These are phyloP conservation scores for Helicoverpa armigera DNA, from an alignment of 1,140 invertebrate species.

Conservation along the genomic window DNA sequence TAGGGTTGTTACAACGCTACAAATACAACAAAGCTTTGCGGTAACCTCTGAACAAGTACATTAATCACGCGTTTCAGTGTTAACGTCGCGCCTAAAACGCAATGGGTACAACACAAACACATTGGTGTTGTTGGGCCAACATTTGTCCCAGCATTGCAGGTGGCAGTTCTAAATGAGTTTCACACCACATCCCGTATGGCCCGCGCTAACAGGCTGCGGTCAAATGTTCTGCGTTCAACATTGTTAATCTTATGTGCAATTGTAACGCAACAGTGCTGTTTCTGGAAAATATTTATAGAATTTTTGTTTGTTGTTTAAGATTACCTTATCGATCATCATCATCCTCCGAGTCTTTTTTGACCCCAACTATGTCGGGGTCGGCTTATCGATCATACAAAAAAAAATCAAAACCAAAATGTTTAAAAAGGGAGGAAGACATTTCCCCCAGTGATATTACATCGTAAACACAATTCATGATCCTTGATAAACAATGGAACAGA, in stretches of 20 bases:
- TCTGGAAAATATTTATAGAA: too few species aligned
- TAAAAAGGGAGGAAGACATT: background rate
- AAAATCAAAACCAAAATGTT: too few species aligned
- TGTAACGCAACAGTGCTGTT: too few species aligned
- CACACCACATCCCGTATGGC: background rate
- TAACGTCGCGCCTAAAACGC: constrained; percentile 10
- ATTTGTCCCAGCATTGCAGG: constrained; percentile 19
- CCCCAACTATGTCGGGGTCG: too few species aligned
- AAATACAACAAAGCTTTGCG: constrained; percentile 20
- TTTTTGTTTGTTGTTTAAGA: too few species aligned
- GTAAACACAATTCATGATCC: background rate
- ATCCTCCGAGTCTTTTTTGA: too few species aligned
- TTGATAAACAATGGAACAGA: constrained; percentile 19
- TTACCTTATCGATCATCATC: too few species aligned
- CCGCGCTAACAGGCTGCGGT: background rate
- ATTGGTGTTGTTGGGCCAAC: background rate
- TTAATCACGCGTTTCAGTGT: constrained; percentile 20
- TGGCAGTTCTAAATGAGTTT: constrained; percentile 37
- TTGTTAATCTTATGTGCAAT: background rate
- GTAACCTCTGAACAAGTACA: constrained; percentile 21
- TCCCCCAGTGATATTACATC: background rate
- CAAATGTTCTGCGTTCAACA: background rate
- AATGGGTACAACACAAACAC: constrained; percentile 6
- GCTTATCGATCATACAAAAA: too few species aligned
- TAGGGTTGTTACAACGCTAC: constrained; percentile 23